Evolutionary conservation across 1,140 invertebrate species (phyloP).

Genomic region (Hydropsyche tenuis): DNA sequence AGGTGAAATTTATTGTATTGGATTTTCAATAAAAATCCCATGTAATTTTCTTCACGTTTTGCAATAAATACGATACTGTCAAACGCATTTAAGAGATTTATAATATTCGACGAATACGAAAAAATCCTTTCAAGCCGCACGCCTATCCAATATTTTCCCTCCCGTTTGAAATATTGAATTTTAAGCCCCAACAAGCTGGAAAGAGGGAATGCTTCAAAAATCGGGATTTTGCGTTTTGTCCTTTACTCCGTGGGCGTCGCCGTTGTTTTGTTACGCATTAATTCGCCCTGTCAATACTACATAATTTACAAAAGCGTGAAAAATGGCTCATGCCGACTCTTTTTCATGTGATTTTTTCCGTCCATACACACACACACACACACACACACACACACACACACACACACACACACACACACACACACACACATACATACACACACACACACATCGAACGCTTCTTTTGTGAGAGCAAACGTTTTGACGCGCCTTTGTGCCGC

Average conservation of each 20-base stretch:
- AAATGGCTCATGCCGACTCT: conserved; percentile 11
- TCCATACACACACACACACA: neutral
- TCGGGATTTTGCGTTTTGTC: no score
- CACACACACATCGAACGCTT: neutral
- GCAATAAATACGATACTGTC: conserved; percentile 23
- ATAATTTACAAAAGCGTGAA: conserved; percentile 28
- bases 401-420: no score
- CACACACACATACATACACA: no score
- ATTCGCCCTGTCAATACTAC: conserved; percentile 28
- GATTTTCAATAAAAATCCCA: no score
- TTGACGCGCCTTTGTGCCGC: neutral
- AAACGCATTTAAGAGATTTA: conserved; percentile 23
- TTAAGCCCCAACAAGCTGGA: neutral
- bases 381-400: no score
- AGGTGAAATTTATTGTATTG: no score
- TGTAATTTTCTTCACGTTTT: neutral
- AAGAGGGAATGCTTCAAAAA: neutral
- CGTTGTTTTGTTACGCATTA: conserved; percentile 21
- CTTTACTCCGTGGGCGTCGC: neutral
- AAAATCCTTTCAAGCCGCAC: neutral
- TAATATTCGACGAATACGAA: neutral
- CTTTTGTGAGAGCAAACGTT: conserved; percentile 1
- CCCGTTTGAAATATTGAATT: neutral
- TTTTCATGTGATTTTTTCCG: conserved; percentile 5
- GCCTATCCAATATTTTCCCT: neutral